Conservation (phyloP, 2,888 invertebrate species). For the Polydrusus cervinus region DNA sequence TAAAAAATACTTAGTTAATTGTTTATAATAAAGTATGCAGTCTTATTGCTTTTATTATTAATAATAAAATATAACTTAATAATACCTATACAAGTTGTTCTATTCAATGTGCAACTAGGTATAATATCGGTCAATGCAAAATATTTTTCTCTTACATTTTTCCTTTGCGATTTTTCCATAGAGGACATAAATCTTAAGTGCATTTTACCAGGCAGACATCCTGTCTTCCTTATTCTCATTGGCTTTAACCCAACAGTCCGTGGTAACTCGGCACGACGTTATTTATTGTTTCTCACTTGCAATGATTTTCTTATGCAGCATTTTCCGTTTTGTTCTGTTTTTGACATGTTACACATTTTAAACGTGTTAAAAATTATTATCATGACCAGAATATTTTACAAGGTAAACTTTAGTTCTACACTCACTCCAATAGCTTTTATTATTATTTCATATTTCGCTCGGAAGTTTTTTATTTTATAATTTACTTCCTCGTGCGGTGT, state of each 20-base stretch:
- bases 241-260: constrained; percentile 21
- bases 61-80: too few relatives aligned
- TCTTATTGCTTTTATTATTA: too few relatives aligned
- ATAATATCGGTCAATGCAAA: not conserved
- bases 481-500: too few relatives aligned
- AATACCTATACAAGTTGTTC: too few relatives aligned
- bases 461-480: too few relatives aligned
- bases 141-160: constrained; percentile 1
- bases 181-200: constrained; percentile 29
- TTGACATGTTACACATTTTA: not conserved
- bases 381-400: too few relatives aligned
- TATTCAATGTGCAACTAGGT: not conserved
- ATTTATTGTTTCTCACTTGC: constrained; percentile 14
- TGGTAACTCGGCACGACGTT: not conserved
- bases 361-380: not conserved
- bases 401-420: too few relatives aligned
- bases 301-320: not conserved
- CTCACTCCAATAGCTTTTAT: too few relatives aligned
- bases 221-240: constrained; percentile 28
- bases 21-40: too few relatives aligned
- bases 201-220: constrained; percentile 30
- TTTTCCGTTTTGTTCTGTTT: not conserved
- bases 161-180: constrained; percentile 26
- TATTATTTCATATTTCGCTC: too few relatives aligned
- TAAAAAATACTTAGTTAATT: too few relatives aligned